Base-by-base conservation (phyloP, 1,140 invertebrate species). In the Euura saliciscinereae region DNA sequence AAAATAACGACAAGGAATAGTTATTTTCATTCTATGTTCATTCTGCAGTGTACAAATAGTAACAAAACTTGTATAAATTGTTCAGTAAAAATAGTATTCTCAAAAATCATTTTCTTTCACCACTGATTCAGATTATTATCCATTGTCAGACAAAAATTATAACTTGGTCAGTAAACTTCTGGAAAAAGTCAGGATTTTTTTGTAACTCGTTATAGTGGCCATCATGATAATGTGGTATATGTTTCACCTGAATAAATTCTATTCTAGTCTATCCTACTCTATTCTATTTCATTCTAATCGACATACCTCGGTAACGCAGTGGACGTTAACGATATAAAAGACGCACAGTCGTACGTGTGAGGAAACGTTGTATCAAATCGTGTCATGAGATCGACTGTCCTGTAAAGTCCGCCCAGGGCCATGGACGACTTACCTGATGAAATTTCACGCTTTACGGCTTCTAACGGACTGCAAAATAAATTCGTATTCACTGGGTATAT, bases 301-400 rank as follows among this genome's bases (percentile, higher is more conserved):
- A 68, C 65, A 76, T 84, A 93, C 91, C 92, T 91, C 64, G 93
- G 93, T 70, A 94, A 82, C 3, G 93, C 93, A 44, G 91, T 93
- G 1, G 93, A 95, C 28, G 92, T 89, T 28, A 93, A 79, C 2
- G 93, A 93, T 73, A 94, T 90, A 79, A 94, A 95, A 7, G 90
- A 87, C 5, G 92, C 93, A 84, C 93, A 94, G 80, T 95, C 93
- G 69, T 90, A 88, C 2, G 90, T 90, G 79, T 94, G 91, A 8
- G 89, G 84, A 45, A 89, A 81, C 11, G 91, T 89, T 76, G 91
- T 88, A 72, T 91, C 91, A 51, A 92, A 88, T 3, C 84, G 78
- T 7, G 78, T 72, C 28, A 88, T 77, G 59, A 90, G 83, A 66
- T 92, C 89, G 43, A 77, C 79, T 0, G 92, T 93, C 5, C 91